Evolutionary conservation across 2,113 vertebrate species (phyloP).

Genomic region (Verasper variegatus): DNA sequence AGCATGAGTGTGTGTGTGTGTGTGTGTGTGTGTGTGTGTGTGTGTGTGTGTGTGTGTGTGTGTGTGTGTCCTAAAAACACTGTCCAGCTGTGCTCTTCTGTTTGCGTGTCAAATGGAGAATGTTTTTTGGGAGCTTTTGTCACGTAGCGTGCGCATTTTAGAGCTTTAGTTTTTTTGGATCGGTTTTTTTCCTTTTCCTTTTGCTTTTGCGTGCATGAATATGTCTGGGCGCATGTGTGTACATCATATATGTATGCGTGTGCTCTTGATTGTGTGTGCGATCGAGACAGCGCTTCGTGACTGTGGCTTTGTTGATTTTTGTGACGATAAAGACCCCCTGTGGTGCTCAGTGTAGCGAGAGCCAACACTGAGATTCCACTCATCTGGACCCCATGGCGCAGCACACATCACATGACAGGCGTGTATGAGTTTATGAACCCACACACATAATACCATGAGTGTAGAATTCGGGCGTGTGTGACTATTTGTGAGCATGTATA

Average conservation of each 20-base stretch:
- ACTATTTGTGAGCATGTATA: constrained; percentile 8
- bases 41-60: not conserved
- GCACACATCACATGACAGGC: constrained; percentile 69
- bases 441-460: not conserved
- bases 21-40: not conserved
- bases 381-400: constrained; percentile 73
- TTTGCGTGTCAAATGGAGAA: constrained; percentile 38
- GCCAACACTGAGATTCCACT: constrained; percentile 77
- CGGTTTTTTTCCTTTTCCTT: not conserved
- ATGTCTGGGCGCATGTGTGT: constrained; percentile 11
- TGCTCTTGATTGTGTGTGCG: constrained; percentile 3
- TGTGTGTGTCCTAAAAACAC: constrained; percentile 39
- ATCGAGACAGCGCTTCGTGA: constrained; percentile 75
- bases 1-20: not conserved
- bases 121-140: constrained; percentile 51
- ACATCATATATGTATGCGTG: constrained; percentile 32
- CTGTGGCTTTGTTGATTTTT: constrained; percentile 80
- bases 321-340: constrained; percentile 76
- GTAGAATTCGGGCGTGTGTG: constrained; percentile 21
- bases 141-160: constrained; percentile 24
- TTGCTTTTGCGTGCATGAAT: constrained; percentile 4
- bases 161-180: not conserved
- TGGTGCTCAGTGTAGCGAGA: constrained; percentile 79
- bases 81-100: constrained; percentile 58
- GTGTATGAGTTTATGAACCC: constrained; percentile 24